Conservation (phyloP, 2,797 vertebrate species). For the Sebastes nivosus region DNA sequence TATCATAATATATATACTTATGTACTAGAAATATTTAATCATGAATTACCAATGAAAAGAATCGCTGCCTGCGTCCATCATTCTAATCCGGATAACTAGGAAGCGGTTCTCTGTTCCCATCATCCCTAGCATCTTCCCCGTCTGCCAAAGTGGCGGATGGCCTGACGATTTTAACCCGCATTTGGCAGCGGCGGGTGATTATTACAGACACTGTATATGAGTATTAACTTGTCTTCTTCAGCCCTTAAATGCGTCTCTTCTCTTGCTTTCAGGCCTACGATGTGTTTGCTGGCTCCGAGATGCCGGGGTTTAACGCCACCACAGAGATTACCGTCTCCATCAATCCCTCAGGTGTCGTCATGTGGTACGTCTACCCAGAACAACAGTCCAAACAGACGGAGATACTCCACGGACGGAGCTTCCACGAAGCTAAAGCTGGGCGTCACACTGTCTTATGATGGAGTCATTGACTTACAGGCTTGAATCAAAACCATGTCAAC, state of each 20-base stretch:
- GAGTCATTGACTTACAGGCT: background rate
- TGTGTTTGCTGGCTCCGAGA: constrained; percentile 71
- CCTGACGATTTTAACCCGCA: no score
- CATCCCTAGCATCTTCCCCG: no score
- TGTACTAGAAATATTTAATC: no score
- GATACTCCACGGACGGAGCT: background rate
- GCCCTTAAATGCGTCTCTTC: background rate
- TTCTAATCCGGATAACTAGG: no score
- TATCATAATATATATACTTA: no score
- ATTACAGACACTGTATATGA: background rate
- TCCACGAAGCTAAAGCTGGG: background rate
- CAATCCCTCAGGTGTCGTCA: constrained; percentile 88
- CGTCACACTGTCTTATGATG: background rate
- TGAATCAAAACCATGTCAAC: background rate
- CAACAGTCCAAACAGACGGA: background rate
- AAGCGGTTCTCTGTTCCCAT: no score
- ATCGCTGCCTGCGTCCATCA: no score
- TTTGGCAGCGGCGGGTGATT: accelerated
- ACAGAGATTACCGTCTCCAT: constrained; percentile 80
- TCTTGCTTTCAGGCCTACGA: constrained; percentile 78
- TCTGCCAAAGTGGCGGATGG: no score
- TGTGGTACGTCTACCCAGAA: constrained; percentile 82
- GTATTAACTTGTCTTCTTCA: background rate
- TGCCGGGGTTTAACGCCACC: constrained; percentile 57
- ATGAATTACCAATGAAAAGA: no score